phyloP scores from a whole-genome alignment of 37 sponge, comb jelly and placozoan genomes.

The Corticium candelabrum region DNA sequence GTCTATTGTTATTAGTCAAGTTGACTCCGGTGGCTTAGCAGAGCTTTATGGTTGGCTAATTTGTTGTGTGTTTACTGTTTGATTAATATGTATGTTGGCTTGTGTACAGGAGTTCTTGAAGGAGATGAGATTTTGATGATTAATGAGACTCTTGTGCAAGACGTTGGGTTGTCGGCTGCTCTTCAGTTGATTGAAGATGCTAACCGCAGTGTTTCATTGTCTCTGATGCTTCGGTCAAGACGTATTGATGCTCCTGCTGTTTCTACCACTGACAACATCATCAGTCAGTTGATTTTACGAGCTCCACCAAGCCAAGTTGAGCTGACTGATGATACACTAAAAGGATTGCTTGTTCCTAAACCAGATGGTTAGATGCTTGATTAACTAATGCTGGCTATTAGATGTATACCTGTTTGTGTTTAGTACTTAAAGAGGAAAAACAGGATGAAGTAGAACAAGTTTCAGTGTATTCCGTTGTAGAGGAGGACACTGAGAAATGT shows the following conservation, averaged over 20 bases:
- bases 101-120: not conserved
- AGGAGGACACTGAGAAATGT: no score
- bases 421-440: no score
- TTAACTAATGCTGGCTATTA: no score
- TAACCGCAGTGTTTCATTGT: not conserved
- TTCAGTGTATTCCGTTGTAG: no score
- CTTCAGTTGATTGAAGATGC: not conserved
- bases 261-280: not conserved
- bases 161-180: not conserved
- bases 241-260: not conserved
- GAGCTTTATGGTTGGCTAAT: not conserved
- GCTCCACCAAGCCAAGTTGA: slow-evolving; percentile 7
- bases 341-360: slow-evolving; percentile 30
- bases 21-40: not conserved
- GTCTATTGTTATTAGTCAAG: not conserved
- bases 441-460: no score
- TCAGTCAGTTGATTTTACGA: not conserved
- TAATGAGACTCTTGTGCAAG: not conserved
- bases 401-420: no score
- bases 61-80: not conserved
- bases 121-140: not conserved
- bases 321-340: slow-evolving; percentile 24
- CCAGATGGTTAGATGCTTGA: no score
- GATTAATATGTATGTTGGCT: no score
- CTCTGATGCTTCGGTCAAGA: not conserved